phyloP scores from a whole-genome alignment of 2,888 invertebrate species.

The Drosophila birchii region DNA sequence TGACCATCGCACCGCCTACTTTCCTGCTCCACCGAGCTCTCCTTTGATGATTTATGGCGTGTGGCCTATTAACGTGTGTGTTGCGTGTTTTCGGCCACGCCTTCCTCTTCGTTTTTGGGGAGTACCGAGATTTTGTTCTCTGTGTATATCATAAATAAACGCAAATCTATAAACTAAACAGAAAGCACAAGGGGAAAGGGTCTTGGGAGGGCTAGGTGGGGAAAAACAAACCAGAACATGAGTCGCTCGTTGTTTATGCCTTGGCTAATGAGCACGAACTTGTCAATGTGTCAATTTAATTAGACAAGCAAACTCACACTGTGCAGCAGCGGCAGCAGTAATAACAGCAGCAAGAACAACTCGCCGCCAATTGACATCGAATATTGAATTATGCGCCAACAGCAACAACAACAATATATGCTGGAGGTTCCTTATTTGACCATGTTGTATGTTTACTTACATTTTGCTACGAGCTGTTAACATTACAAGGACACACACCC shows the following conservation, averaged over 20 bases:
- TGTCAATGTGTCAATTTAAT: conserved; percentile 83
- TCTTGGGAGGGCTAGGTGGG: neutral
- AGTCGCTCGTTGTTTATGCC: conserved; percentile 53
- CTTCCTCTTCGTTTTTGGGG: neutral
- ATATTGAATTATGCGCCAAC: conserved; percentile 80
- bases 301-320: conserved; percentile 74
- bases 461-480: conserved; percentile 54
- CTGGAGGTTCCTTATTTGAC: conserved; percentile 25
- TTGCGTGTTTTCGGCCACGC: conserved; percentile 32
- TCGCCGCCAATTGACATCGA: conserved; percentile 65
- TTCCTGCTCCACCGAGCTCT: neutral
- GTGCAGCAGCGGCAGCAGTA: neutral
- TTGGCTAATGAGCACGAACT: conserved; percentile 79
- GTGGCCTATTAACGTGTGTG: conserved; percentile 75
- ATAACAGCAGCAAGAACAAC: conserved; percentile 7
- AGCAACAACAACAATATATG: conserved; percentile 51
- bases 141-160: conserved; percentile 71
- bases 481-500: conserved; percentile 55
- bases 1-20: conserved; percentile 30
- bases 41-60: conserved; percentile 75
- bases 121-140: conserved; percentile 5
- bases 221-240: conserved; percentile 50
- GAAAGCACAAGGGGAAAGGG: neutral
- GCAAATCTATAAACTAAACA: conserved; percentile 81
- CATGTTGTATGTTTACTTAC: conserved; percentile 44